Evolutionary conservation across 2,888 invertebrate genomes (phyloP).

Genomic region (Lacanobia oleracea): DNA sequence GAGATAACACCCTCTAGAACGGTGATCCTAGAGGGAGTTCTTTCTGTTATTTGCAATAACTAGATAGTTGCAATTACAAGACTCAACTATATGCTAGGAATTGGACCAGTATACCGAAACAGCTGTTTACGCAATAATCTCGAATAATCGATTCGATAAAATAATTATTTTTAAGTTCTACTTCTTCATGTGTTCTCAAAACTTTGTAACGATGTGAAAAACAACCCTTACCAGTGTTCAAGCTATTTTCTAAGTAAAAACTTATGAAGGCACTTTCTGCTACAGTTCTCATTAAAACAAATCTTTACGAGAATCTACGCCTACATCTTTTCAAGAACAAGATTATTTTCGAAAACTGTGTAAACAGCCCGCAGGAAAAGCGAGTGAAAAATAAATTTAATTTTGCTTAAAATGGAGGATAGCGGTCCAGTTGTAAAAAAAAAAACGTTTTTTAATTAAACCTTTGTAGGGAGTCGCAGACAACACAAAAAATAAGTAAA

Average conservation of each 20-base stretch:
- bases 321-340: not conserved
- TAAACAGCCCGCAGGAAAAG: conserved; percentile 25
- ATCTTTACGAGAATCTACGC: not conserved
- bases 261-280: not conserved
- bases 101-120: too few species aligned
- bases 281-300: not conserved
- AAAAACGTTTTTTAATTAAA: conserved; percentile 62
- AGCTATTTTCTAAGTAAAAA: not conserved
- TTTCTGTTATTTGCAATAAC: too few species aligned
- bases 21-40: too few species aligned
- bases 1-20: too few species aligned
- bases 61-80: too few species aligned
- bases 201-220: not conserved
- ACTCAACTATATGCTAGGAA: too few species aligned
- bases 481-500: conserved; percentile 3
- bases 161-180: not conserved
- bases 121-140: not conserved
- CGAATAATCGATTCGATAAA: not conserved
- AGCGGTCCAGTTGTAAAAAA: conserved; percentile 53
- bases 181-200: not conserved
- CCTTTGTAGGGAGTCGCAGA: conserved; percentile 13
- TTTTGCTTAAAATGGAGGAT: conserved; percentile 42
- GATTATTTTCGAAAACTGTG: not conserved
- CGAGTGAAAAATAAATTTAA: conserved; percentile 45
- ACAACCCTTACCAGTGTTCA: not conserved